phyloP scores from a whole-genome alignment of 2,888 invertebrate genomes.

The Aphelenchoides bicaudatus region DNA sequence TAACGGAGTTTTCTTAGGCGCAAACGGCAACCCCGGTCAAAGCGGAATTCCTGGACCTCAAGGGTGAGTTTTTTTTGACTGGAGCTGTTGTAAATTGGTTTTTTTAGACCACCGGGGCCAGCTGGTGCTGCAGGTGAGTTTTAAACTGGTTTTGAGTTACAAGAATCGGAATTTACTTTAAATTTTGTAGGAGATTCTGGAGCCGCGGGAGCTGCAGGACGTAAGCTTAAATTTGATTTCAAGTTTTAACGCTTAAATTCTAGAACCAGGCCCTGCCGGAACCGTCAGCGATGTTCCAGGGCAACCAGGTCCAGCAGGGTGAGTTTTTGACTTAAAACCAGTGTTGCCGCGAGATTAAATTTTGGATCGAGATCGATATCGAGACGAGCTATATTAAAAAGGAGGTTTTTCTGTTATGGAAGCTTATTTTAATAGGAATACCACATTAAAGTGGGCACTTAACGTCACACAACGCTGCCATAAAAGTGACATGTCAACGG shows the following conservation, averaged over 20 bases:
- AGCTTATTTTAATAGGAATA: no score
- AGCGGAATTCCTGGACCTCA: no score
- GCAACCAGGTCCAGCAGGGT: conserved; percentile 41
- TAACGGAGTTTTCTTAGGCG: no score
- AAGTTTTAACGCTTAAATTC: not conserved
- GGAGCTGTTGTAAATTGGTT: conserved; percentile 20
- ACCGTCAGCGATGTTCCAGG: conserved; percentile 42
- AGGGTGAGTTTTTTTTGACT: not conserved
- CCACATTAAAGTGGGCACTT: no score
- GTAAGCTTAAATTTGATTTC: conserved; percentile 24
- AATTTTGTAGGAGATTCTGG: conserved; percentile 15
- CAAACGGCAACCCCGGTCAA: no score
- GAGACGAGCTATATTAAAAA: no score
- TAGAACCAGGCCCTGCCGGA: conserved; percentile 49
- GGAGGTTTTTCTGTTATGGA: no score
- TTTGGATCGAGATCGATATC: no score
- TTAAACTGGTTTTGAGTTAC: not conserved
- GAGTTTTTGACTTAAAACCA: conserved; percentile 7
- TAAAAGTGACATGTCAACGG: no score
- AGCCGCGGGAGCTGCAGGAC: conserved; percentile 36
- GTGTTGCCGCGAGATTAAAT: no score
- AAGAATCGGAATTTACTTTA: not conserved
- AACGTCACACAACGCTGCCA: no score
- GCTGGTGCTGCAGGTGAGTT: conserved; percentile 18
- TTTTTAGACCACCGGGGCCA: conserved; percentile 20